These are phyloP conservation scores for Trachelus tabidus DNA, from an alignment of 2,888 invertebrate species.

Conservation along the genomic window DNA sequence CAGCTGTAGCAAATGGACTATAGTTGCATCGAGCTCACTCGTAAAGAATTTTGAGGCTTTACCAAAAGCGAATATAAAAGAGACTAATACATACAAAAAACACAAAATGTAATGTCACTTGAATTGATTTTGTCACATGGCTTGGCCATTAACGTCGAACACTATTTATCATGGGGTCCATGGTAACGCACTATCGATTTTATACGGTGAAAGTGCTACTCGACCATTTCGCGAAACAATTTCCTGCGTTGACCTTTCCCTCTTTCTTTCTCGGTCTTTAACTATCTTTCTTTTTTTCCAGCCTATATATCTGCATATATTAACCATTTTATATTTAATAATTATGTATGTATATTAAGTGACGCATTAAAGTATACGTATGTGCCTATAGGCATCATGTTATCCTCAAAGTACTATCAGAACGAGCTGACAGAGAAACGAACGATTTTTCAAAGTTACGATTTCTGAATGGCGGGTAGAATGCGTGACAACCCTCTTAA, in stretches of 20 bases:
- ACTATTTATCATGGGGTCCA: constrained; percentile 42
- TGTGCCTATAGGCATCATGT: neutral
- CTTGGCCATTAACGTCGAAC: constrained; percentile 44
- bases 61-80: constrained; percentile 10
- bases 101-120: constrained; percentile 53
- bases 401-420: neutral
- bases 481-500: neutral
- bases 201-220: neutral
- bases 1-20: constrained; percentile 21
- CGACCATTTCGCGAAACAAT: neutral
- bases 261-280: neutral
- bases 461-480: neutral
- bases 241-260: neutral
- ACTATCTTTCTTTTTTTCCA: neutral
- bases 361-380: neutral
- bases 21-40: constrained; percentile 31
- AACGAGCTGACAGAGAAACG: neutral
- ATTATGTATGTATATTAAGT: neutral
- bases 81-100: constrained; percentile 44
- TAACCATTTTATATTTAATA: no score
- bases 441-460: neutral
- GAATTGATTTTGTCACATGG: constrained; percentile 59
- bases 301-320: neutral
- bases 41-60: constrained; percentile 40
- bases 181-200: constrained; percentile 37